Base-by-base conservation (phyloP, 2,113 vertebrate genomes). In the Lasiurus cinereus region DNA sequence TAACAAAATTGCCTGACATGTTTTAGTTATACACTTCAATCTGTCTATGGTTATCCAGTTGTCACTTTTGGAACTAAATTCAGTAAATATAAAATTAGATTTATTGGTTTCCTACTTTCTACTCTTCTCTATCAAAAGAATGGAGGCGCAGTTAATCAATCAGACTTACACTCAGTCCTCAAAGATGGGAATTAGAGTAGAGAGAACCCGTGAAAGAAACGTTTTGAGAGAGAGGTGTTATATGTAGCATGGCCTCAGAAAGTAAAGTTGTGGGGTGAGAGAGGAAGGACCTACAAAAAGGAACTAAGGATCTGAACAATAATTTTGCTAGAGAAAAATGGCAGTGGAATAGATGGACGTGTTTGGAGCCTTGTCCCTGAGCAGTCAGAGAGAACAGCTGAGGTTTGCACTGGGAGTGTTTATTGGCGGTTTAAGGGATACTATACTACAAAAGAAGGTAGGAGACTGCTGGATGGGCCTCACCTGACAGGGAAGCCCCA, bases 51-150 rank as follows among this genome's bases (percentile, higher is more conserved):
- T 59, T 85, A 27, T 59, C 82, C 69, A 59, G 50, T 3, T 72
- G 76, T 82, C 85, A 84, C 31, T 88, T 88, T 21, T 73, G 69
- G 50, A 91, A 50, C 29, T 52, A 88, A 94, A 91, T 85, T 78
- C 66, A 72, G 19, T 82, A 94, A 46, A 54, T 50, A 19, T 18
- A 66, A 78, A 91, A 82, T 39, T 82, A 83, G 79, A 82, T 79
- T 88, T 69, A 69, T 69, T 69, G 77, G 62, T 97, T 83, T 86
- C 46, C 15, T 70, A 73, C 82, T 24, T 85, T 82, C 93, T 36
- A 74, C 64, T 86, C 90, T 39, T 39, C 39, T 39, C 62, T 91
- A 43, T 85, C 15, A 39, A 88, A 87, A 95, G 72, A 94, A 96
- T 24, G 36, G 18, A 88, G 24, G 50, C 64, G 36, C 27, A 54